phyloP scores from a whole-genome alignment of 2,113 vertebrate species.

The Dasyprocta punctata region DNA sequence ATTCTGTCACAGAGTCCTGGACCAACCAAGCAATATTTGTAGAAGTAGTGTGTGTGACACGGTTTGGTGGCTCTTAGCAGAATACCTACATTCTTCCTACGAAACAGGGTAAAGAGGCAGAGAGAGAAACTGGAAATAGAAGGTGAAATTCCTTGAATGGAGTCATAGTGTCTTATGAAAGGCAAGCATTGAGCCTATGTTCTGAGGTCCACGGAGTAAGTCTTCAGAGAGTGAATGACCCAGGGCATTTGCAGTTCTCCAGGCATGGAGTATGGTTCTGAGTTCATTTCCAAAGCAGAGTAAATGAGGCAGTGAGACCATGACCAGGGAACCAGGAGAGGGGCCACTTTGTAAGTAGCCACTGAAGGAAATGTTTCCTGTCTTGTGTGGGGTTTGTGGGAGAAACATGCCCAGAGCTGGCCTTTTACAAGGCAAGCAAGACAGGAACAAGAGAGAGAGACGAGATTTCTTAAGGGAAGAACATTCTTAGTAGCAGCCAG shows the following conservation, averaged over 20 bases:
- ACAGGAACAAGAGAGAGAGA: neutral
- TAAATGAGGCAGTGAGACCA: neutral
- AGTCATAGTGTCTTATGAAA: neutral
- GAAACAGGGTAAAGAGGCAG: neutral
- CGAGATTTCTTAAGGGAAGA: neutral
- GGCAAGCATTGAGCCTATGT: rapidly evolving
- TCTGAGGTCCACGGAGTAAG: neutral
- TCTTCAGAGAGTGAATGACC: neutral
- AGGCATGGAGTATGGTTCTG: neutral
- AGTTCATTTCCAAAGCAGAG: neutral
- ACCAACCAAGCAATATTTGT: neutral
- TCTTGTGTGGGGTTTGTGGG: neutral
- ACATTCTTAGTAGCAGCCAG: neutral
- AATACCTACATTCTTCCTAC: neutral
- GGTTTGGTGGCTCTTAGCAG: neutral
- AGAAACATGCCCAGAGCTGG: neutral
- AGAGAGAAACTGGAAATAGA: neutral
- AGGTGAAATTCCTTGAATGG: neutral
- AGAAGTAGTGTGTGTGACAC: neutral
- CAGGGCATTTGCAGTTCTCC: neutral
- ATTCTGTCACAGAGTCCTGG: neutral
- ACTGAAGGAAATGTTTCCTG: neutral
- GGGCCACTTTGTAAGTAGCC: neutral
- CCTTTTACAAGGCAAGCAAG: neutral
- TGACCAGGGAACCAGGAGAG: neutral